Conservation (phyloP, 2,797 vertebrate species). For the Acanthurus tractus region DNA sequence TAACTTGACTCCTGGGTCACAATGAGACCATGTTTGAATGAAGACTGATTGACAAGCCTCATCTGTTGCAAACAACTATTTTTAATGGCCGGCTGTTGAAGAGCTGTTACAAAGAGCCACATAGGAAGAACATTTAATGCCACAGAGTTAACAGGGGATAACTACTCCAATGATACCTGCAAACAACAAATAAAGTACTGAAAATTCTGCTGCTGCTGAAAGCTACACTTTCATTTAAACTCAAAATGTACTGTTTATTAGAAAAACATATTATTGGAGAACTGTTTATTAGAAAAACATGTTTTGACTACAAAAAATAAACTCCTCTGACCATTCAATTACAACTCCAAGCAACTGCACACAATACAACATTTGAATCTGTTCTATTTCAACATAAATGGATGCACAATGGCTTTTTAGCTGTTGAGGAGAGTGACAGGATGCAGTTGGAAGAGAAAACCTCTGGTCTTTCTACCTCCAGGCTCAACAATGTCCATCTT, state of each 20-base stretch:
- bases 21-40: conserved; percentile 56
- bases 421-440: conserved; percentile 80
- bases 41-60: conserved; percentile 57
- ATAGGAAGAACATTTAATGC: conserved; percentile 13
- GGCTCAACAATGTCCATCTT: conserved; percentile 80
- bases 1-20: conserved; percentile 65
- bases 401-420: conserved; percentile 31
- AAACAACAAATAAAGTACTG: background rate
- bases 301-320: no score
- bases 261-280: no score
- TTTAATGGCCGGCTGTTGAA: conserved; percentile 66
- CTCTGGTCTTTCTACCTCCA: conserved; percentile 45
- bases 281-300: no score
- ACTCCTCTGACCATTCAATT: conserved; percentile 20
- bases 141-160: conserved; percentile 4
- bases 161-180: background rate
- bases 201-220: conserved; percentile 23
- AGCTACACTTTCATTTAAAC: conserved; percentile 19
- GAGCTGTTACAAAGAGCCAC: conserved; percentile 2
- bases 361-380: background rate
- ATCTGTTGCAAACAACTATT: conserved; percentile 65
- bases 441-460: conserved; percentile 81
- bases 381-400: background rate
- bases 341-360: background rate
- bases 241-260: background rate